Percentiles rank a stretch among this genome's conserved stretches.
Evolutionary conservation across 2,113 vertebrate species (phyloP).

Genomic region (Emydura subglobosa): DNA sequence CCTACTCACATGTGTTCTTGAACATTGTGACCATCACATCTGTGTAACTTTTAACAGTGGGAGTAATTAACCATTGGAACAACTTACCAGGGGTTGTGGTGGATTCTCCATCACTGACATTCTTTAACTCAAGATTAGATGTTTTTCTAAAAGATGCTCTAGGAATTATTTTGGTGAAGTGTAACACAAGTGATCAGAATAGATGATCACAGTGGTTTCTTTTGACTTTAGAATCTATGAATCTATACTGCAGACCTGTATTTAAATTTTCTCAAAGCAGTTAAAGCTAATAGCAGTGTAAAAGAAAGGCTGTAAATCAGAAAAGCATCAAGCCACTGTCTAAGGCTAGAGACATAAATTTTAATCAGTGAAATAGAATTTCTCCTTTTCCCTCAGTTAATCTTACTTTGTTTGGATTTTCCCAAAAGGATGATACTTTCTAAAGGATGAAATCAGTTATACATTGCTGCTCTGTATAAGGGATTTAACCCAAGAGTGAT

Average conservation of each 20-base stretch:
- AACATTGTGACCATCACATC: conserved; percentile 4
- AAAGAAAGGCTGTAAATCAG: conserved; percentile 56
- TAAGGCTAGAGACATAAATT: conserved; percentile 54
- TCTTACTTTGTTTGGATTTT: conserved; percentile 48
- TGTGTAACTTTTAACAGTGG: background rate
- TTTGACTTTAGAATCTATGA: background rate
- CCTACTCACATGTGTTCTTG: conserved; percentile 42
- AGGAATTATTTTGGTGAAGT: background rate
- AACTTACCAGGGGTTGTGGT: background rate
- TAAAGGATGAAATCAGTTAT: conserved; percentile 28
- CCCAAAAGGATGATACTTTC: conserved; percentile 53
- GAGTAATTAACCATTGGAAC: conserved; percentile 44
- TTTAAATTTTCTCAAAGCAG: conserved; percentile 62
- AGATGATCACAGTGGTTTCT: background rate
- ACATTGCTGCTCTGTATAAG: conserved; percentile 8
- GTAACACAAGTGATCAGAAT: background rate
- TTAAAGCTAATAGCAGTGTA: conserved; percentile 47
- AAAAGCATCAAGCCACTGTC: conserved; percentile 41
- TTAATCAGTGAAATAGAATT: conserved; percentile 63
- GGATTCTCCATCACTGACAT: background rate
- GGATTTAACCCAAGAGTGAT: conserved; percentile 41
- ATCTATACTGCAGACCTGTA: conserved; percentile 15
- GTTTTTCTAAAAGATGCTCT: background rate
- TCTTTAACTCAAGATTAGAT: background rate
- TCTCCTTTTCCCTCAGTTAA: conserved; percentile 48